Evolutionary conservation across 2,113 vertebrate genomes (phyloP).

Genomic region (Mandrillus leucophaeus): DNA sequence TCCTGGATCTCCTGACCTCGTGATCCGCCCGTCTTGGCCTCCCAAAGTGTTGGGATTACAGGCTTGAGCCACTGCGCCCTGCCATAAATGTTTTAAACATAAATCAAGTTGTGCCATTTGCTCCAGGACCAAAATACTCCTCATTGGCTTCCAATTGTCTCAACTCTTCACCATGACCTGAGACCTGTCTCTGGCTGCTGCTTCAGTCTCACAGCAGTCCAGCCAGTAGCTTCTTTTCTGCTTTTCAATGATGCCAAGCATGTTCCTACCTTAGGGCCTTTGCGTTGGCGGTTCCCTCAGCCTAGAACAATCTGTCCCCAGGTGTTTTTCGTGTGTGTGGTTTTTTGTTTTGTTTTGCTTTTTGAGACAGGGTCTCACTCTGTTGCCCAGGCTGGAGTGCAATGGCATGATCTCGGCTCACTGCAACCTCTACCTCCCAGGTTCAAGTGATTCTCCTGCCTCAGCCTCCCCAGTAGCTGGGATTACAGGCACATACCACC

Average conservation of each 20-base stretch:
- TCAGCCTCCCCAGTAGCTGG: too few relatives aligned
- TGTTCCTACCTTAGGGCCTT: constrained; percentile 22
- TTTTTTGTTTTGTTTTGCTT: too few relatives aligned
- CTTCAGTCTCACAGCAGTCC: neutral
- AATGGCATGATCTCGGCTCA: too few relatives aligned
- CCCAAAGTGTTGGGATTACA: neutral
- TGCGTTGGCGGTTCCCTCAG: neutral
- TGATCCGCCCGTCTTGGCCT: too few relatives aligned
- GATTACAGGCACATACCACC: too few relatives aligned
- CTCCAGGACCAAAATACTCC: neutral
- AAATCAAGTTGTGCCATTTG: neutral
- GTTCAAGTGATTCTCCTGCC: too few relatives aligned
- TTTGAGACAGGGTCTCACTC: too few relatives aligned
- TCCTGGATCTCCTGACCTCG: too few relatives aligned
- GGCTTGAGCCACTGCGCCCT: neutral
- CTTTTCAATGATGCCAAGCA: neutral
- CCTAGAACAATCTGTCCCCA: neutral
- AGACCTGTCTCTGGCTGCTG: neutral
- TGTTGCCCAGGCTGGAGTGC: too few relatives aligned
- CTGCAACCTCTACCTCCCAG: too few relatives aligned
- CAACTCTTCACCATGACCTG: neutral
- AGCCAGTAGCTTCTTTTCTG: neutral
- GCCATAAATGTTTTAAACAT: neutral
- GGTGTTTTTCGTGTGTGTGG: too few relatives aligned
- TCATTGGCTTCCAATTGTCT: neutral